Percentiles rank a stretch among this genome's conserved stretches.
These are phyloP conservation scores for Aplocera efformata DNA, from an alignment of 2,888 invertebrate species.

Conservation along the genomic window DNA sequence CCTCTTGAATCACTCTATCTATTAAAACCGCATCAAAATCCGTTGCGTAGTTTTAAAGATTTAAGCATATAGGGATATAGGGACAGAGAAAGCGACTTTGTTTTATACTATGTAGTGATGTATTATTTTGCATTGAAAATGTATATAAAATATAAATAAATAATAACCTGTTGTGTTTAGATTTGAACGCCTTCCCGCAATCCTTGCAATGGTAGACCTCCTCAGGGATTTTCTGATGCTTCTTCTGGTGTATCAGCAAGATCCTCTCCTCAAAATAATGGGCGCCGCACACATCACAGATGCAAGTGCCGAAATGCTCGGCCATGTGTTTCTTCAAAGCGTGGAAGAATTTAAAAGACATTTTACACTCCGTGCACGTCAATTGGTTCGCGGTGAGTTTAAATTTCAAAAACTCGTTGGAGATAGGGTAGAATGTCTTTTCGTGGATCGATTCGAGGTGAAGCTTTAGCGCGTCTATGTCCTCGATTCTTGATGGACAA, in stretches of 20 bases:
- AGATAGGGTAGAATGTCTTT: slow-evolving; percentile 39
- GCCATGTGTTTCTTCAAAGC: slow-evolving; percentile 66
- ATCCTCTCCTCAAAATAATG: slow-evolving; percentile 71
- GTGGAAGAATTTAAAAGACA: slow-evolving; percentile 55
- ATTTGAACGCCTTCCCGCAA: slow-evolving; percentile 68
- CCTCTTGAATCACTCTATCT: no score
- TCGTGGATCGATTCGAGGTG: slow-evolving; percentile 49
- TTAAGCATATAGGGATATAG: no score
- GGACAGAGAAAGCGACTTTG: no score
- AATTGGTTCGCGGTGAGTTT: slow-evolving; percentile 46
- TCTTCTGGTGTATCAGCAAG: slow-evolving; percentile 62
- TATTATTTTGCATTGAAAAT: no score
- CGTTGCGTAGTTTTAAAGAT: no score
- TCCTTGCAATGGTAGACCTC: slow-evolving; percentile 71
- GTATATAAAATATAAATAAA: no score
- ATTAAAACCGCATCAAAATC: no score
- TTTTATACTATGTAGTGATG: no score
- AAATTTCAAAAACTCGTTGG: slow-evolving; percentile 59
- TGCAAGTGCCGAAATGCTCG: slow-evolving; percentile 61
- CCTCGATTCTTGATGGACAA: slow-evolving; percentile 45
- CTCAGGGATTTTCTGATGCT: slow-evolving; percentile 61
- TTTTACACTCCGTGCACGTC: slow-evolving; percentile 49
- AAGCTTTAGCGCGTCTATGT: slow-evolving; percentile 45
- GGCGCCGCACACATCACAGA: slow-evolving; percentile 67
- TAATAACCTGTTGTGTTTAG: slow-evolving; percentile 57